Conservation (phyloP, 2,113 vertebrate species). For the Grallaria varia region DNA sequence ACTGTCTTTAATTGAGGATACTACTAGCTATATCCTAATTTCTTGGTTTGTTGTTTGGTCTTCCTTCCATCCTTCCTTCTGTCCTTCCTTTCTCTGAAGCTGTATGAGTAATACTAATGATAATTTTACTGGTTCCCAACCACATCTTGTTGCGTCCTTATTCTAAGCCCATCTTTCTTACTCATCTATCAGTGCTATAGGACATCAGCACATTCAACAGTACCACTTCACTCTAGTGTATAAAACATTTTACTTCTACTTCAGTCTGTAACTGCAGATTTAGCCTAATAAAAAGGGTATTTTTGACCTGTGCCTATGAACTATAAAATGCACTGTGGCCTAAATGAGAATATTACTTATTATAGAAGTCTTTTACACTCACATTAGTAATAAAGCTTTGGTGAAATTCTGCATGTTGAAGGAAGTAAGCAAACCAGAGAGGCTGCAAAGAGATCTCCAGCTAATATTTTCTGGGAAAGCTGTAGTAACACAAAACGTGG, state of each 20-base stretch:
- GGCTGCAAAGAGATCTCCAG: background rate
- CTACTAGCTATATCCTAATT: background rate
- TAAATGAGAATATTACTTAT: background rate
- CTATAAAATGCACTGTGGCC: background rate
- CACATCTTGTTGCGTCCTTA: background rate
- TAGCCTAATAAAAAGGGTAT: background rate
- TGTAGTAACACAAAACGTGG: background rate
- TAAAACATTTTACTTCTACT: slow-evolving; percentile 19
- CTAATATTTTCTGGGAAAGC: background rate
- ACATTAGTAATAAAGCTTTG: background rate
- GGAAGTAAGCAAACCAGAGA: background rate
- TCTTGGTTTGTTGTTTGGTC: background rate
- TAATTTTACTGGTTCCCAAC: background rate
- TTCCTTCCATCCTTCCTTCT: background rate
- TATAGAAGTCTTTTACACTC: background rate
- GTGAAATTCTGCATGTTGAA: background rate
- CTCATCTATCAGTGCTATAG: background rate
- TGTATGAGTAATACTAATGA: background rate
- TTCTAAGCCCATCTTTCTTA: background rate
- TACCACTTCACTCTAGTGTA: background rate
- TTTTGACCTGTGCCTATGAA: slow-evolving; percentile 22
- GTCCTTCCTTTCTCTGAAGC: background rate
- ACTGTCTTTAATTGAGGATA: background rate
- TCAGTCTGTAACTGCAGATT: background rate
- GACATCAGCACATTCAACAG: background rate